These are phyloP conservation scores for Paralvinella palmiformis DNA, from an alignment of 1,140 invertebrate genomes.

Conservation along the genomic window DNA sequence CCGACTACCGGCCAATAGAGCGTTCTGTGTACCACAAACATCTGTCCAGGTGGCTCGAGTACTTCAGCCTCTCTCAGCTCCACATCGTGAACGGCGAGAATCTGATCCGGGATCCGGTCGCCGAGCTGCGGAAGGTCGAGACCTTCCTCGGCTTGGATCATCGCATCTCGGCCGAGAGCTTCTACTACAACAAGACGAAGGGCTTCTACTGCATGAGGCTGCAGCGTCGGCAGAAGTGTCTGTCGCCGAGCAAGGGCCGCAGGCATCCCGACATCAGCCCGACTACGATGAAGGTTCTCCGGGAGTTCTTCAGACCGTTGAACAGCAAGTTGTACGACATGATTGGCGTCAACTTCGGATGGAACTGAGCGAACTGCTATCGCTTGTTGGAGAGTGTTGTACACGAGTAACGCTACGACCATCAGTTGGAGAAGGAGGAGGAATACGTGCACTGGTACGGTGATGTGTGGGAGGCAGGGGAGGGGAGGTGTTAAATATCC, in stretches of 20 bases:
- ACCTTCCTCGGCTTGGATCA: constrained; percentile 80
- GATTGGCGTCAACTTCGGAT: constrained; percentile 5
- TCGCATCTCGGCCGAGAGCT: constrained; percentile 19
- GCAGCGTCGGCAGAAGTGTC: constrained; percentile 37
- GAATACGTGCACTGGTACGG: no score
- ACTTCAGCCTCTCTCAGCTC: constrained; percentile 73
- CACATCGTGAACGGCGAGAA: constrained; percentile 81
- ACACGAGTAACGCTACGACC: no score
- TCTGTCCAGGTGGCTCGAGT: constrained; percentile 71
- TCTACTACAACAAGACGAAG: constrained; percentile 41
- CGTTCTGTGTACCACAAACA: constrained; percentile 69
- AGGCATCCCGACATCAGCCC: constrained; percentile 43
- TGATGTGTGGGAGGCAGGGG: no score
- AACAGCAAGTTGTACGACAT: constrained; percentile 8
- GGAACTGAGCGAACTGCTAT: constrained; percentile 12
- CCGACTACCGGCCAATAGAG: constrained; percentile 57
- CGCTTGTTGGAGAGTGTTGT: no score
- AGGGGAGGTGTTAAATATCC: no score
- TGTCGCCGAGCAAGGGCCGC: constrained; percentile 48
- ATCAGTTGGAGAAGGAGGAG: no score
- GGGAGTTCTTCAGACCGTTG: constrained; percentile 19
- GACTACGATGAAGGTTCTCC: constrained; percentile 38
- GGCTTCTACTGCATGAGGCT: constrained; percentile 47
- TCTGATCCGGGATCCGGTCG: constrained; percentile 74
- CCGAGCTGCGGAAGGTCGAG: constrained; percentile 73